phyloP scores from a whole-genome alignment of 2,113 vertebrate genomes.

The Crotophaga sulcirostris region DNA sequence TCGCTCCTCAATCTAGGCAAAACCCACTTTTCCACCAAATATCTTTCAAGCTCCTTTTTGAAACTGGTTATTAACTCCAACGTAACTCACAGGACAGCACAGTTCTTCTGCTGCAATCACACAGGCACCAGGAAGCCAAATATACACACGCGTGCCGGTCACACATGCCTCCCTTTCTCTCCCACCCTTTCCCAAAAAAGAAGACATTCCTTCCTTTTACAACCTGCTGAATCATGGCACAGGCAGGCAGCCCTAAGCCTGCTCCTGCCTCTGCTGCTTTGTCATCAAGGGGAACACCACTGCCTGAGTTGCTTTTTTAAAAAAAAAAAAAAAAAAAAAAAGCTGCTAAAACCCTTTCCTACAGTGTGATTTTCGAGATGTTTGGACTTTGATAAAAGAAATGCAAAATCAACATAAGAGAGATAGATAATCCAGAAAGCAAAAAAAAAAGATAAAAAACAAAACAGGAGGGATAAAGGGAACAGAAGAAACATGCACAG shows the following conservation, averaged over 20 bases:
- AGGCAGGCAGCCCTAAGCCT: slow-evolving; percentile 17
- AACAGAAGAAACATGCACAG: background rate
- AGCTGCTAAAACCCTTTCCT: background rate
- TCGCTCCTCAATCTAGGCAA: background rate
- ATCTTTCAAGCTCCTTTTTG: background rate
- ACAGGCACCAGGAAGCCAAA: background rate
- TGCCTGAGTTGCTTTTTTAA: background rate
- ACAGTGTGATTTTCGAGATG: rapidly evolving
- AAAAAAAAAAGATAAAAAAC: background rate
- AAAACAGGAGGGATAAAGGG: background rate
- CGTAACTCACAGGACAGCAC: background rate
- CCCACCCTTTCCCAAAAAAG: slow-evolving; percentile 46
- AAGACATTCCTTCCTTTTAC: slow-evolving; percentile 49
- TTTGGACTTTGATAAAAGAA: background rate
- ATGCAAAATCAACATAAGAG: background rate
- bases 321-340: background rate
- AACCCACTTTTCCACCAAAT: background rate
- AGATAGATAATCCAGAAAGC: background rate
- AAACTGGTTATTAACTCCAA: background rate
- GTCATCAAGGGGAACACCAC: background rate
- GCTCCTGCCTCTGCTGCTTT: slow-evolving; percentile 38
- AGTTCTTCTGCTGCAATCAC: background rate
- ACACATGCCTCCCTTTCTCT: background rate
- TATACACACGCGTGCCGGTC: background rate
- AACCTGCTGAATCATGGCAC: slow-evolving; percentile 65